Evolutionary conservation across 2,113 vertebrate genomes (phyloP), one percentile per base, ranked within the genome.

Genomic region (Otocyon megalotis): DNA sequence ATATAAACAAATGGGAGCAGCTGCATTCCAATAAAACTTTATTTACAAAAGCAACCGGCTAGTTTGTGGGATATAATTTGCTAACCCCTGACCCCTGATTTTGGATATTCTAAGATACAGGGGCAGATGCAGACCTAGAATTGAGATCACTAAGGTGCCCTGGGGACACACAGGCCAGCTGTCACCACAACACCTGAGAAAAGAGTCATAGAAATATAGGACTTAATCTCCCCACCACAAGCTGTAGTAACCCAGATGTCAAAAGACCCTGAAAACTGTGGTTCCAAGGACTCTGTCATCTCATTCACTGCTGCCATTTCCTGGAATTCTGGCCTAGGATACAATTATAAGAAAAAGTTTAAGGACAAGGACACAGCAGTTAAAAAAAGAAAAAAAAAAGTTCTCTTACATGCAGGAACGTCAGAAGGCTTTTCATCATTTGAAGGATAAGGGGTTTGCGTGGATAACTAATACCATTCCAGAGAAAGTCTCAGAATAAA

Each of bases 1-100:
- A 92, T 32, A 30, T 48, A 67, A 90, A 87, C 48, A 94, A 85
- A 81, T 6, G 30, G 54, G 17, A 94, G n/a, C 62, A 11, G 82
- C 67, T 54, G 13, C 62, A 1, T 67, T 77, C 82, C 56, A 67
- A 63, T 62, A 96, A 95, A 97, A 94, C 63, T 88, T 87, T 72
- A 81, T 90, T 97, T 86, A 79, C 28, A 88, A 92, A 94, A 95
- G 67, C 43, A 86, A 77, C 16, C 58, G 88, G 48, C 84, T 93
- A 30, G 3, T 35, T 2, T 82, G 32, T 48, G 30, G 8, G 5
- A 63, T 91, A 13, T 48, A 88, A 84, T 81, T 32, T 92, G 48
- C 22, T 60, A 50, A 89, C 20, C 74, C 60, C 22, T 50, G 35
- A 20, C 62, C 4, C 22, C 30, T 76, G 69, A 86, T 69, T 91